Base-by-base conservation (phyloP, 1,140 invertebrate genomes). In the Metopolophium dirhodum region DNA sequence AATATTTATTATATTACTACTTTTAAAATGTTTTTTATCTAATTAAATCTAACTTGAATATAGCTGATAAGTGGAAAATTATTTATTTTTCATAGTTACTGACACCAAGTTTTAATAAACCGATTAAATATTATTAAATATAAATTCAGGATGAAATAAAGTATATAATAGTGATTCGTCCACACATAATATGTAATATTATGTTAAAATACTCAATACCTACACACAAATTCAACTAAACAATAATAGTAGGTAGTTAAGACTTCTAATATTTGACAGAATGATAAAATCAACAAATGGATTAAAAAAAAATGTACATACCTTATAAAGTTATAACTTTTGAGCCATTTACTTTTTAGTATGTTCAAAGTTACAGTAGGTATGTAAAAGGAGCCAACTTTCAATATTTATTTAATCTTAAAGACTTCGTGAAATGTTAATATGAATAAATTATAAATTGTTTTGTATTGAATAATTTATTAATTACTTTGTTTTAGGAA, bases 401-500 rank as follows among this genome's bases (percentile, higher is more conserved):
- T 30, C 57, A 30, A 30, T 30, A 30, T 57, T 68, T 14, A 54
- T 77, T 77, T n/a, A 77, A n/a, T n/a, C 30, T 14, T 77, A 30
- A 30, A n/a, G 4, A n/a, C 4, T n/a, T 68, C 14, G 20, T 18
- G 1, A n/a, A n/a, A 14, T 7, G 1, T 68, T 77, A 18, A n/a
- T 68, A 18, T 68, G 61, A n/a, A n/a, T 68, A 68, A 14, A 68
- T n/a, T 68, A 68, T 18, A n/a, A 68, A n/a, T 18, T 68, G 30
- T 68, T n/a, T n/a, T 77, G 4, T 22, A n/a, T 77, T 77, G 0
- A 77, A 77, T n/a, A 7, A 77, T n/a, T n/a, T 6, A 6, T 77
- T n/a, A 30, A 30, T 68, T 41, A n/a, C 30, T 2, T 77, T 77
- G n/a, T 92, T 51, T 49, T 92, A 92, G 90, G 90, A 35, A 37